phyloP scores from a whole-genome alignment of 2,888 invertebrate species.

The Eupsilia transversa region DNA sequence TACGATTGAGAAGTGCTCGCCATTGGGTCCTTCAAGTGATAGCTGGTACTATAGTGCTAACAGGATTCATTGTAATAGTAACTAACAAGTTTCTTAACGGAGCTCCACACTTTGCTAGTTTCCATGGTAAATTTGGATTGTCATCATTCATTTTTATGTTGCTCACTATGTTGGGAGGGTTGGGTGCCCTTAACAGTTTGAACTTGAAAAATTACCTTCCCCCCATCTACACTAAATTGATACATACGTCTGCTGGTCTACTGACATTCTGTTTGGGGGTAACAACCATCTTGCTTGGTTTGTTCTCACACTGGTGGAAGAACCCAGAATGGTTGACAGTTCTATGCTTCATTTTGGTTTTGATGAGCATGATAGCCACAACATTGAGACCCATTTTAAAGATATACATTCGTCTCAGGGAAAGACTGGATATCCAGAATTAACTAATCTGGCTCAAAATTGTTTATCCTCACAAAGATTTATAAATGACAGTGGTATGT shows the following conservation, averaged over 20 bases:
- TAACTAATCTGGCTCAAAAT: slow-evolving; percentile 56
- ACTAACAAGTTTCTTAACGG: slow-evolving; percentile 82
- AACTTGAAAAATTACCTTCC: slow-evolving; percentile 86
- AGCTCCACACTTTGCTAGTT: slow-evolving; percentile 81
- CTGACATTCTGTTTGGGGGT: slow-evolving; percentile 84
- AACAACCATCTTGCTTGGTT: slow-evolving; percentile 82
- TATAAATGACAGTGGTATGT: slow-evolving; percentile 35
- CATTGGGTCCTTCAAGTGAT: slow-evolving; percentile 87
- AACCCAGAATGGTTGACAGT: slow-evolving; percentile 84
- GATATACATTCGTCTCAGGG: slow-evolving; percentile 86
- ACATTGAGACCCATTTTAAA: slow-evolving; percentile 85
- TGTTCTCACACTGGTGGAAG: slow-evolving; percentile 85
- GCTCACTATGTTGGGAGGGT: slow-evolving; percentile 85
- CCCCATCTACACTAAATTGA: slow-evolving; percentile 86
- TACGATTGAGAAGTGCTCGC: slow-evolving; percentile 85
- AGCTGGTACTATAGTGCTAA: slow-evolving; percentile 75
- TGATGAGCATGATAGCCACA: slow-evolving; percentile 83
- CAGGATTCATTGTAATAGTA: slow-evolving; percentile 85
- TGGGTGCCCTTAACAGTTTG: slow-evolving; percentile 85
- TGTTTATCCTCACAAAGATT: background rate
- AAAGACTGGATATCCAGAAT: slow-evolving; percentile 83
- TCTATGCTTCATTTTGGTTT: slow-evolving; percentile 77
- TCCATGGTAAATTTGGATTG: slow-evolving; percentile 87
- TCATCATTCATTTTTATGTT: slow-evolving; percentile 83
- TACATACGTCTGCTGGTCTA: slow-evolving; percentile 85